Conservation (phyloP, 1,140 invertebrate species). For the Arctopsyche grandis region DNA sequence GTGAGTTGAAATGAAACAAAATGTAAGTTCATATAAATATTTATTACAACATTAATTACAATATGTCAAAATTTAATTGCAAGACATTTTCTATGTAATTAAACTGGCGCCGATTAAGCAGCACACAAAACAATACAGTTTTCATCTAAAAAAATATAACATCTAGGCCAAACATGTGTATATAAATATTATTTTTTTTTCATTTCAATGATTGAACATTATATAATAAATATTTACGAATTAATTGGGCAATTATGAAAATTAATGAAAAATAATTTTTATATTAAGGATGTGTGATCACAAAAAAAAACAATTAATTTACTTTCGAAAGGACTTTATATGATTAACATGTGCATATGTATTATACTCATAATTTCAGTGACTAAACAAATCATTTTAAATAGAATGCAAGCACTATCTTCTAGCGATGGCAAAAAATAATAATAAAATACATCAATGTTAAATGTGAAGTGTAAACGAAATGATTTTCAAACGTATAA, state of each 20-base stretch:
- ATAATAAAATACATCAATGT: no score
- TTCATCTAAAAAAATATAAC: constrained; percentile 45
- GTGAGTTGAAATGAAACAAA: constrained; percentile 7
- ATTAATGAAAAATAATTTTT: no score
- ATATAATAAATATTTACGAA: not conserved
- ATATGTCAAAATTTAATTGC: constrained; percentile 32
- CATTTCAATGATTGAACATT: not conserved
- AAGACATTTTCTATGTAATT: constrained; percentile 31
- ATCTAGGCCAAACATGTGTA: constrained; percentile 41
- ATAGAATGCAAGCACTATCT: no score
- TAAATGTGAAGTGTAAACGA: no score
- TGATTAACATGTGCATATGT: no score
- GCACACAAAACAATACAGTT: constrained; percentile 24
- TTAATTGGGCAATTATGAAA: not conserved
- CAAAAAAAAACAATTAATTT: no score
- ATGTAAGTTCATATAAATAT: constrained; percentile 52
- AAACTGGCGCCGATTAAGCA: constrained; percentile 22
- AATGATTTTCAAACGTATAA: no score
- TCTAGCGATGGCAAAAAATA: no score
- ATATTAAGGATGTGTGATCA: no score
- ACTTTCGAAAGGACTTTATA: no score
- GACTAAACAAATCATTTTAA: no score
- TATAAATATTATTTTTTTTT: constrained; percentile 17
- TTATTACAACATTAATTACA: constrained; percentile 54
- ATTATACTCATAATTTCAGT: no score